A percentile compares a stretch with the other conserved stretches of the same genome.
phyloP scores from a whole-genome alignment of 1,140 invertebrate species.

The Drosophila athabasca region DNA sequence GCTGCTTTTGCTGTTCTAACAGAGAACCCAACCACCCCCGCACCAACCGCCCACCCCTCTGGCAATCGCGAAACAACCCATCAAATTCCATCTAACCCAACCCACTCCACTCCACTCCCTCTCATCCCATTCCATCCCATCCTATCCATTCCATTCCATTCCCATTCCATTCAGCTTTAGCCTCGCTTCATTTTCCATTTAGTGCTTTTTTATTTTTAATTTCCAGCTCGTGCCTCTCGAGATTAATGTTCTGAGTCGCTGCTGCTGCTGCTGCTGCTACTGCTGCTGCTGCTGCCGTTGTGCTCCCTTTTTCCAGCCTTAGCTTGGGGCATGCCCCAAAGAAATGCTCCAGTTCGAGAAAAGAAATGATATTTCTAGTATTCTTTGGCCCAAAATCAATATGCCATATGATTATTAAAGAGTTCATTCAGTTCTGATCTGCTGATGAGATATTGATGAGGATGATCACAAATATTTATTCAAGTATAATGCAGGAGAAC shows the following conservation, averaged over 20 bases:
- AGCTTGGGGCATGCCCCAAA: neutral
- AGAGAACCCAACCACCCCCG: no score
- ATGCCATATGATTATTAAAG: neutral
- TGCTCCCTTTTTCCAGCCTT: slow-evolving; percentile 4
- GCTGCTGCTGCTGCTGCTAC: slow-evolving; percentile 10
- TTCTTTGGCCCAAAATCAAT: neutral
- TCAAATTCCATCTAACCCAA: slow-evolving; percentile 23
- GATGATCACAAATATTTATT: slow-evolving; percentile 30
- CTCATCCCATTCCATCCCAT: neutral
- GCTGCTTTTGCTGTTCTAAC: no score
- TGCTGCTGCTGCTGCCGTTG: slow-evolving; percentile 14
- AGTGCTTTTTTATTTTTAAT: slow-evolving; percentile 81
- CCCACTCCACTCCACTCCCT: slow-evolving; percentile 8
- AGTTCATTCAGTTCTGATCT: slow-evolving; percentile 3
- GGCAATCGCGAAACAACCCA: neutral
- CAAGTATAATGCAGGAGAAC: neutral
- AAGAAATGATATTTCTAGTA: slow-evolving; percentile 16
- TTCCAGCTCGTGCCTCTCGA: slow-evolving; percentile 59
- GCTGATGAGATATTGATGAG: slow-evolving; percentile 32
- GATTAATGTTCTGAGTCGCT: slow-evolving; percentile 78
- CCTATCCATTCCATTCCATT: neutral
- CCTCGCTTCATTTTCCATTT: slow-evolving; percentile 73
- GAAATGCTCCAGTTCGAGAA: slow-evolving; percentile 18
- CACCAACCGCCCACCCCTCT: no score
- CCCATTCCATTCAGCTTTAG: slow-evolving; percentile 3